Evolutionary conservation across 2,797 vertebrate species (phyloP), one percentile per base, ranked within the genome.

Genomic region (Enteromius unitaeniatus): DNA sequence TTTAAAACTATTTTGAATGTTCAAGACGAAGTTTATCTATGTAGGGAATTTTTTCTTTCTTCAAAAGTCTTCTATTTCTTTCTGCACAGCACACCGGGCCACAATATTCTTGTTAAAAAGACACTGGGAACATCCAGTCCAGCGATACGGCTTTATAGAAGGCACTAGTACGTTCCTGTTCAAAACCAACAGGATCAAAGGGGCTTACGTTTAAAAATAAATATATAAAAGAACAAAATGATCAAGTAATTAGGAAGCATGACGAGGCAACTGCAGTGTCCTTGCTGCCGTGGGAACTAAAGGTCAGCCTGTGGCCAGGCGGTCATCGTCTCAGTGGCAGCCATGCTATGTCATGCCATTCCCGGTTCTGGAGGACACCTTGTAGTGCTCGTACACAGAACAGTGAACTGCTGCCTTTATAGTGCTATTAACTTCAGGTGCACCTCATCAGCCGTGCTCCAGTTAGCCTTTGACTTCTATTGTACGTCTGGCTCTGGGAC

Each of bases 401-500:
- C n/a, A 45, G 53, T 62, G 70, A 62, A 82, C 14, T 51, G 60
- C 58, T 65, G 31, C 45, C 45, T 75, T 82, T 82, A 75, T 75
- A 34, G 70, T 40, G 80, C 70, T 53, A 82, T 82, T 82, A 82
- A 82, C 70, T 74, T 82, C 58, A 82, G 79, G 42, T 65, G 34
- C 42, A 64, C 80, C 79, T 81, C 79, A 81, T 82, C 55, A 74
- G 58, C 53, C 51, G 70, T 0, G n/a, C 80, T 74, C 31, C n/a
- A 74, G 58, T 49, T 64, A 64, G 53, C 79, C 42, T 62, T 62
- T 81, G 79, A 47, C 55, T 78, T 42, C 58, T 49, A 37, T 73
- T 49, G 69, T 64, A 49, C 15, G 21, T 62, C 69, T 74, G 69
- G 45, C 55, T 73, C 68, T 81, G 8, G 55, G 21, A 73, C 42